Conservation (phyloP, 2,888 invertebrate genomes). For the Drosophila anceps region DNA sequence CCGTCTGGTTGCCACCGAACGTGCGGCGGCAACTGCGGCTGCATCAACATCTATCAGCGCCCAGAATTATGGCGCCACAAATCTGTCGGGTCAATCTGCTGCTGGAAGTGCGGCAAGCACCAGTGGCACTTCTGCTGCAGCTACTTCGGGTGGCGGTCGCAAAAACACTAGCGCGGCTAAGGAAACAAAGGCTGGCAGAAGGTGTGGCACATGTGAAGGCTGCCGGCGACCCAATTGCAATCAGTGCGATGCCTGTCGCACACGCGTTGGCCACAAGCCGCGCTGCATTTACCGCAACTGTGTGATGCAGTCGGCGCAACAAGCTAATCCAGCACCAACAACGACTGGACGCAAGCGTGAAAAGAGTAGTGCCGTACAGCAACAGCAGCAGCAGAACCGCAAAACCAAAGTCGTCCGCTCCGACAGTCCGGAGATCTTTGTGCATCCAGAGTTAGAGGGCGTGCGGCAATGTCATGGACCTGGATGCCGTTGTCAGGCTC, state of each 20-base stretch:
- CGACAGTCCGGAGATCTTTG: constrained; percentile 82
- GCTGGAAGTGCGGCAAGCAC: constrained; percentile 1
- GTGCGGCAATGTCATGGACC: constrained; percentile 97
- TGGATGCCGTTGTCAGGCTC: constrained; percentile 92
- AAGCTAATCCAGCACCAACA: constrained; percentile 16
- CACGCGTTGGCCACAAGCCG: constrained; percentile 85
- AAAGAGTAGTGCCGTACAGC: constrained; percentile 51
- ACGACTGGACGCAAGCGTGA: constrained; percentile 72
- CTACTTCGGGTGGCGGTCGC: constrained; percentile 18
- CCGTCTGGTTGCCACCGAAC: constrained; percentile 82
- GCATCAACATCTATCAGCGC: constrained; percentile 18
- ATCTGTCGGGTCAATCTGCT: not conserved
- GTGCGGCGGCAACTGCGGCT: constrained; percentile 51
- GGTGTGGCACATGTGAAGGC: constrained; percentile 92
- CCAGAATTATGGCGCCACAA: constrained; percentile 10
- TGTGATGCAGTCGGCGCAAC: constrained; percentile 65
- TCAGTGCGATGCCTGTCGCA: constrained; percentile 83
- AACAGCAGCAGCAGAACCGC: constrained; percentile 65
- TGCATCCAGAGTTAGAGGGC: constrained; percentile 87
- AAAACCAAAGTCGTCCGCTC: constrained; percentile 79
- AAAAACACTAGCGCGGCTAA: constrained; percentile 37
- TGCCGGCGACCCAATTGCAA: constrained; percentile 86
- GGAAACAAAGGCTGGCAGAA: constrained; percentile 71
- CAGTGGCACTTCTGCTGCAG: not conserved
- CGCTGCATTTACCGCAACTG: constrained; percentile 87